Evolutionary conservation across 2,888 invertebrate genomes (phyloP), one percentile per base, ranked within the genome.

Genomic region (Crepidodera aurea): DNA sequence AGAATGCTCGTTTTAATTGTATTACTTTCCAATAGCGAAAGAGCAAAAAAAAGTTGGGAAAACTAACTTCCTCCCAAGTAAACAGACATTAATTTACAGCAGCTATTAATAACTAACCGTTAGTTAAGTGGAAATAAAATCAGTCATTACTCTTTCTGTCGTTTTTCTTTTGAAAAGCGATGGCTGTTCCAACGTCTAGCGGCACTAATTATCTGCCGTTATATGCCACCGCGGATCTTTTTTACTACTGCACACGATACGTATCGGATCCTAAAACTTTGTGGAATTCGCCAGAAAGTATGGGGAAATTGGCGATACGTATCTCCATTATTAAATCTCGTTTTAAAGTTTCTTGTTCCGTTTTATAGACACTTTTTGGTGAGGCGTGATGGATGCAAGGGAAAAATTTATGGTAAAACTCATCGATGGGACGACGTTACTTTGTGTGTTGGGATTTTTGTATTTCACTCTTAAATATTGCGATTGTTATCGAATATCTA

Each of bases 101-200:
- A 5, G 40, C 62, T 62, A 62, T 62, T 62, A 62, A 62, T 62
- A 58, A 53, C 51, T 42, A 62, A 44, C 57, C 12, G 57, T 53
- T 53, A 57, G 54, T 40, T 19, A 40, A 55, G 60, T 55, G 40
- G 55, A 32, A 55, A 46, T 42, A 32, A 55, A 55, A 60, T 60
- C 55, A 50, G 50, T 50, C 55, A 60, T 42, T 42, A 60, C 53
- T 60, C 55, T 60, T 60, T 50, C 55, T 60, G 54, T 42, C 46
- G 55, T 60, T 55, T 56, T 60, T 55, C 50, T 50, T 37, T 48
- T 39, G 37, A 56, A 56, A 56, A 56, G 44, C 32, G 19, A 7
- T 16, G 12, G 19, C n/a, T 2, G 19, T 12, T 57, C 8, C 16
- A 50, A 7, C 27, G 48, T 27, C 50, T 50, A 22, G 54, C 48